phyloP scores from a whole-genome alignment of 2,113 vertebrate species.

The Lamprotornis superbus region DNA sequence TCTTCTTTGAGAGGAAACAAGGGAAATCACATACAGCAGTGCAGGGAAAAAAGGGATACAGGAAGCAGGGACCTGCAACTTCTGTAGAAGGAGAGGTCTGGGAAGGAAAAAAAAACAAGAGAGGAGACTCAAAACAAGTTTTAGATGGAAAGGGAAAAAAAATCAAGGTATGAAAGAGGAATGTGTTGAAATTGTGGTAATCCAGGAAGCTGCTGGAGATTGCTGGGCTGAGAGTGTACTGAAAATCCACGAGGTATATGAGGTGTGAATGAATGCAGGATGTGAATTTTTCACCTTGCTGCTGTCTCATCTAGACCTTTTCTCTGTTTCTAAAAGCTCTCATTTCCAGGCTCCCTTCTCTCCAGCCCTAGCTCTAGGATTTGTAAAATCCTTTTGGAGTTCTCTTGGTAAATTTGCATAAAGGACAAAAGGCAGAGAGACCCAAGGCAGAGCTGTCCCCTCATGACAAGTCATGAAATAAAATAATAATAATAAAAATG shows the following conservation, averaged over 20 bases:
- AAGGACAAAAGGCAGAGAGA: neutral
- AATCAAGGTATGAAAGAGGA: neutral
- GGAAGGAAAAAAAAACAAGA: neutral
- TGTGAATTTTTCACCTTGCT: neutral
- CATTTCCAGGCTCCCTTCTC: neutral
- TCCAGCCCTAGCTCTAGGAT: neutral
- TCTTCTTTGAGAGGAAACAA: neutral
- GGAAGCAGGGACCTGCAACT: neutral
- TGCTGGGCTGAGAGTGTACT: neutral
- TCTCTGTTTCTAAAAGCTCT: neutral
- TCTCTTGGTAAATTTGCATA: neutral
- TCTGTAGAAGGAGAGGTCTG: neutral
- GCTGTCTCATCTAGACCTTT: neutral
- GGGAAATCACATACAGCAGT: neutral
- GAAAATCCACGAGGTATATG: fast-evolving
- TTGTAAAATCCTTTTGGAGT: neutral
- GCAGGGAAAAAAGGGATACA: neutral
- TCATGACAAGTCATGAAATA: neutral
- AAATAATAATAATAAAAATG: neutral
- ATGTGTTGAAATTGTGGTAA: neutral
- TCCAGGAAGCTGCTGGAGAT: neutral
- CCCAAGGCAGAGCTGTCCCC: neutral
- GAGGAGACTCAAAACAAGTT: neutral
- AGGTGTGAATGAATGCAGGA: neutral
- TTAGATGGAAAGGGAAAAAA: neutral